These are phyloP conservation scores for Papilio helenus DNA, from an alignment of 1,140 invertebrate species.

Conservation along the genomic window DNA sequence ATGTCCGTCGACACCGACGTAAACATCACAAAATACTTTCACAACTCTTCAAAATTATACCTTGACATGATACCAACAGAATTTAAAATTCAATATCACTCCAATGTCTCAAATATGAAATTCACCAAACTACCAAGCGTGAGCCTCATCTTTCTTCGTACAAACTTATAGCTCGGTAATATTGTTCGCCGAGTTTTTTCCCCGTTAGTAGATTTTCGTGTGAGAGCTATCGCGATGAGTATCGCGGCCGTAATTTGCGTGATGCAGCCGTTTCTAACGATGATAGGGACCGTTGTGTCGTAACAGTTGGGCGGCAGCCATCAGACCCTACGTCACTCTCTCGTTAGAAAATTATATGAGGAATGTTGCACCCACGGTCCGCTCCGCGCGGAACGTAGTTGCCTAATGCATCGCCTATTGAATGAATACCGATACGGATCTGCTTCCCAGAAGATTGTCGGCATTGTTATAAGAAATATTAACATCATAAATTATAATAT, in stretches of 20 bases:
- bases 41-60: conserved; percentile 42
- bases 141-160: conserved; percentile 67
- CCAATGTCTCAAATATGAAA: conserved; percentile 24
- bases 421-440: conserved; percentile 69
- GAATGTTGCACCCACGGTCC: conserved; percentile 70
- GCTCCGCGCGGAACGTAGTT: conserved; percentile 45
- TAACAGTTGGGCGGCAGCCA: conserved; percentile 54
- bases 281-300: conserved; percentile 61
- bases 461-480: conserved; percentile 60
- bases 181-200: conserved; percentile 67
- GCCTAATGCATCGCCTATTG: conserved; percentile 75
- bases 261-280: conserved; percentile 71
- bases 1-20: conserved; percentile 48
- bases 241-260: conserved; percentile 72
- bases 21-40: conserved; percentile 50
- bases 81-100: conserved; percentile 33
- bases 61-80: conserved; percentile 31
- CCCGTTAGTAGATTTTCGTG: conserved; percentile 63
- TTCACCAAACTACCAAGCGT: conserved; percentile 44
- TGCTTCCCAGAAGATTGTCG: conserved; percentile 65
- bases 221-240: conserved; percentile 60
- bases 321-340: conserved; percentile 66
- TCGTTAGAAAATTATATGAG: conserved; percentile 70
- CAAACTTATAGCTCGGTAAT: conserved; percentile 56
- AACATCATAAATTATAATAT: conserved; percentile 58